Conservation (phyloP, 2,113 vertebrate genomes). For the Chionodraco myersi region DNA sequence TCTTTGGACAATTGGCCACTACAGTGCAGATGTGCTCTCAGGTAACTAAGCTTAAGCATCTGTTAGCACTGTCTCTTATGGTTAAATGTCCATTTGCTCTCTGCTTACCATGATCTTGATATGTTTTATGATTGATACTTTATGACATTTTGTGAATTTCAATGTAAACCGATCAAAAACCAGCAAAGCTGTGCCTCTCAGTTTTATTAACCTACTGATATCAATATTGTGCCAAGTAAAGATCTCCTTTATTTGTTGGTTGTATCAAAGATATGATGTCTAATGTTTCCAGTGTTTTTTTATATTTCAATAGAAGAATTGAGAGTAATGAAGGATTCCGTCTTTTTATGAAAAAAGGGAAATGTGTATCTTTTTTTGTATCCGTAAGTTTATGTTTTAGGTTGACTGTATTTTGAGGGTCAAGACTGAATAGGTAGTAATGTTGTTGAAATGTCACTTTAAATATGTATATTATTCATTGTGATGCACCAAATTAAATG, state of each 20-base stretch:
- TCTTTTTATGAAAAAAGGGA: conserved; percentile 11
- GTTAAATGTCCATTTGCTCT: neutral
- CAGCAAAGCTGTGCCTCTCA: conserved; percentile 16
- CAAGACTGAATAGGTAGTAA: neutral
- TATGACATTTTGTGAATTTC: no score
- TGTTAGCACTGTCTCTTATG: neutral
- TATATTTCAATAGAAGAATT: neutral
- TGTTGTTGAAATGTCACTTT: neutral
- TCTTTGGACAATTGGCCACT: no score
- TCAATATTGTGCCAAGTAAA: neutral
- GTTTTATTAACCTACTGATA: neutral
- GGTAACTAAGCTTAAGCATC: neutral
- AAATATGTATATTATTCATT: neutral
- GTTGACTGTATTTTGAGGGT: neutral
- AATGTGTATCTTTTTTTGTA: neutral
- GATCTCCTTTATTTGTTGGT: neutral
- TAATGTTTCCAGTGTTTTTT: neutral
- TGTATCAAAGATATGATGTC: neutral
- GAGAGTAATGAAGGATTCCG: neutral
- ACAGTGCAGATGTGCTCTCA: no score
- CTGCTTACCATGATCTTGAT: neutral
- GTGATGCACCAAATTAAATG: neutral
- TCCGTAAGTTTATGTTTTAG: neutral
- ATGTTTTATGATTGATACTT: neutral
- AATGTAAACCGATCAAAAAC: neutral